Percentiles rank a stretch among this genome's conserved stretches.
These are phyloP conservation scores for Acanthornis magna DNA, from an alignment of 2,797 vertebrate species.

Conservation along the genomic window DNA sequence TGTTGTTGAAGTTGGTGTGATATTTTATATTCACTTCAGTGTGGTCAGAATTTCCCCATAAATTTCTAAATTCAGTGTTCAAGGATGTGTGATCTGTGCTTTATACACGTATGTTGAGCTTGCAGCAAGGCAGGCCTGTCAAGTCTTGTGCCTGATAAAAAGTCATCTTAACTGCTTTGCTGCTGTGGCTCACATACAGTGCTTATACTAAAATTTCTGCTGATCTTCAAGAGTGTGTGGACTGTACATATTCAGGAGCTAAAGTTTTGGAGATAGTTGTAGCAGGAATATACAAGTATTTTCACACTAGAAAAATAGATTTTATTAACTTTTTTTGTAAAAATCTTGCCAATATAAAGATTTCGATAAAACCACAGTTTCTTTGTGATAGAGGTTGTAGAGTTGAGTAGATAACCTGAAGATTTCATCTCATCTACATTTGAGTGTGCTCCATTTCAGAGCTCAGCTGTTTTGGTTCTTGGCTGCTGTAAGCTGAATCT, in stretches of 20 bases:
- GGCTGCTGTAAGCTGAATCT: background rate
- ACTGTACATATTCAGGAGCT: background rate
- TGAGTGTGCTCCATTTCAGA: background rate
- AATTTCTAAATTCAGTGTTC: background rate
- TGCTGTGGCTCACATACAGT: background rate
- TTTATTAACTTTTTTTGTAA: background rate
- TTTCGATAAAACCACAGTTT: background rate
- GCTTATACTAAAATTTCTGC: background rate
- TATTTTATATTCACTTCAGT: background rate
- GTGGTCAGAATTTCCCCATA: background rate
- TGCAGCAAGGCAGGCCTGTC: background rate
- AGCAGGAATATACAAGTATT: background rate
- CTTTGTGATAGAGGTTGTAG: background rate
- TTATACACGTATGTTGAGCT: background rate
- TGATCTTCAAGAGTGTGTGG: background rate
- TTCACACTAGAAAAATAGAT: background rate
- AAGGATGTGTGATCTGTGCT: background rate
- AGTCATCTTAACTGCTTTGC: background rate
- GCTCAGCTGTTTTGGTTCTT: conserved; percentile 25
- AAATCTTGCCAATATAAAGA: background rate
- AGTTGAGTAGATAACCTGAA: background rate
- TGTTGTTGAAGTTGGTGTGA: background rate
- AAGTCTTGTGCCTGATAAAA: background rate
- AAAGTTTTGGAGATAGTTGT: background rate
- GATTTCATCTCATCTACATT: background rate